These are phyloP conservation scores for Pseudomyrmex dendroicus DNA, from an alignment of 1,140 invertebrate species.

Conservation along the genomic window DNA sequence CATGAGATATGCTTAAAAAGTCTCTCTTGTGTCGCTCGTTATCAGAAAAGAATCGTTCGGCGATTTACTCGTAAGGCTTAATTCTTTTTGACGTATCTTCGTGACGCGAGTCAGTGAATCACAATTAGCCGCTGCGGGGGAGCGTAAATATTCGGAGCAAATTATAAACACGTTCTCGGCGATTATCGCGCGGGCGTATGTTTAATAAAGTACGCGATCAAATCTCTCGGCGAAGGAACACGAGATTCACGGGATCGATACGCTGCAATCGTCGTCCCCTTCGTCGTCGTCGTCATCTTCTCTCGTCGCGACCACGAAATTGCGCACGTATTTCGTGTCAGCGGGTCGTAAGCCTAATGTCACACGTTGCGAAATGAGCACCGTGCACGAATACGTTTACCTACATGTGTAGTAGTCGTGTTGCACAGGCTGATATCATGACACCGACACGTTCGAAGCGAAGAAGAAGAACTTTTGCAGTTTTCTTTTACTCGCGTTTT, in stretches of 20 bases:
- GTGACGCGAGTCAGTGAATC: conserved; percentile 60
- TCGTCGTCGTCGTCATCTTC: conserved; percentile 55
- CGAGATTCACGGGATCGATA: conserved; percentile 67
- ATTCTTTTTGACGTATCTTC: conserved; percentile 57
- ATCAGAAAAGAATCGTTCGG: conserved; percentile 21
- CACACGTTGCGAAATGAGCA: conserved; percentile 63
- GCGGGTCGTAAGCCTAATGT: conserved; percentile 66
- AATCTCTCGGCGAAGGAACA: conserved; percentile 54
- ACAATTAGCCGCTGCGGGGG: conserved; percentile 55
- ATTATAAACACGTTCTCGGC: conserved; percentile 46
- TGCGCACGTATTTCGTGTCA: conserved; percentile 68
- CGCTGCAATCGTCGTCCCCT: conserved; percentile 27
- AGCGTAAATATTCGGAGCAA: conserved; percentile 56
- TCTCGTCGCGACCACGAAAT: conserved; percentile 56
- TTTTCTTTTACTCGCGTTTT: conserved; percentile 13
- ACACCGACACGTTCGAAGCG: not conserved
- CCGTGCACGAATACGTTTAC: conserved; percentile 38
- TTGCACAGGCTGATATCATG: not conserved
- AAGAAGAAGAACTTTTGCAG: conserved; percentile 29
- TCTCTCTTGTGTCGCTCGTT: not conserved
- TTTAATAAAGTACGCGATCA: conserved; percentile 59
- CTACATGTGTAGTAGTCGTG: not conserved
- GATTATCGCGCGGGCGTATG: conserved; percentile 50
- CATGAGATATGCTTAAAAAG: conserved; percentile 5
- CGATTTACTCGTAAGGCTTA: conserved; percentile 35